Percentiles rank a stretch among this genome's conserved stretches.
Conservation (phyloP, 2,113 vertebrate genomes). For the Heterotis niloticus region DNA sequence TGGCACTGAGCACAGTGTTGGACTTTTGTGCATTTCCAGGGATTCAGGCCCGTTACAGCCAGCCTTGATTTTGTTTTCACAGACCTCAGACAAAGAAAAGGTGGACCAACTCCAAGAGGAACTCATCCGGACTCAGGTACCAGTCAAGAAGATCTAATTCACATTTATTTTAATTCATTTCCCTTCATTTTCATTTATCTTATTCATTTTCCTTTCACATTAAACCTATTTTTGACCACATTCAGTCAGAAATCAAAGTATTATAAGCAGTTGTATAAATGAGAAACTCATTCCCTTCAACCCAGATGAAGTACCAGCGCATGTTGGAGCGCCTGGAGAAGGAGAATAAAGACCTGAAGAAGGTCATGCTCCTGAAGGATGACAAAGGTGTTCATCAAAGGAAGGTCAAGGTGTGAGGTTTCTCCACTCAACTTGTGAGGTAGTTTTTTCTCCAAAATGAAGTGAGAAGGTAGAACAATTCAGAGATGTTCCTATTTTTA, state of each 20-base stretch:
- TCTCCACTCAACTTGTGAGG: neutral
- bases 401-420: constrained; percentile 81
- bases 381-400: constrained; percentile 97
- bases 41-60: constrained; percentile 10
- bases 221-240: neutral
- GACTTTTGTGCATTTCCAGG: constrained; percentile 1
- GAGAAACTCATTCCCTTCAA: neutral
- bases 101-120: constrained; percentile 95
- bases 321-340: constrained; percentile 95
- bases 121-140: constrained; percentile 89
- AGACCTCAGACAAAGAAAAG: constrained; percentile 95
- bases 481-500: neutral
- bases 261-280: neutral
- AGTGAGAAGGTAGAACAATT: neutral
- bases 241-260: neutral
- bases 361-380: constrained; percentile 92
- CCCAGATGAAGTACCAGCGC: constrained; percentile 91
- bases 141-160: neutral
- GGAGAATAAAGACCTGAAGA: constrained; percentile 95
- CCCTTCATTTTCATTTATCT: too few species aligned
- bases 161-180: too few species aligned
- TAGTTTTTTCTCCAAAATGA: neutral
- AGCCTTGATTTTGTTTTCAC: constrained; percentile 34
- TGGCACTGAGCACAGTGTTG: neutral
- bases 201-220: neutral